Evolutionary conservation across 2,888 invertebrate genomes (phyloP).

Genomic region (Polia nebulosa): DNA sequence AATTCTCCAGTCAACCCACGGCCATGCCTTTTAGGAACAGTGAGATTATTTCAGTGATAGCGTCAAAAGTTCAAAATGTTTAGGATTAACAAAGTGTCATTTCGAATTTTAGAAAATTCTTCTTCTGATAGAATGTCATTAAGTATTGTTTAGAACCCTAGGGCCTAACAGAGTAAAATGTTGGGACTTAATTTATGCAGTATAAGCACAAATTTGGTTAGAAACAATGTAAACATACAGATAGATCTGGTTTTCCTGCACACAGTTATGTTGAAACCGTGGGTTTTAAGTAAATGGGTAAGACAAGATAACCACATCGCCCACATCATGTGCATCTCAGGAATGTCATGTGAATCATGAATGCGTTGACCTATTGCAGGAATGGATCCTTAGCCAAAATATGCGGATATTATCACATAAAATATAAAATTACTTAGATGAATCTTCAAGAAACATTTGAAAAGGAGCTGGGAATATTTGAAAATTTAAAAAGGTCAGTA

Average conservation of each 20-base stretch:
- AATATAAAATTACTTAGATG: slow-evolving; percentile 2
- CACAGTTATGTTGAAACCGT: slow-evolving; percentile 9
- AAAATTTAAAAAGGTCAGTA: slow-evolving; percentile 33
- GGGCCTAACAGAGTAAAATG: not conserved
- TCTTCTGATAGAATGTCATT: not conserved
- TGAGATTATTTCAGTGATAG: not conserved
- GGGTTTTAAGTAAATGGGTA: slow-evolving; percentile 8
- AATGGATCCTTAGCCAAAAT: slow-evolving; percentile 39
- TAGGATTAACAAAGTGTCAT: not conserved
- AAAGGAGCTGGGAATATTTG: not conserved
- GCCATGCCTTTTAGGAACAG: not conserved
- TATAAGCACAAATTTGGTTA: no score
- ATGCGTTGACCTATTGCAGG: slow-evolving; percentile 53
- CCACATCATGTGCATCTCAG: slow-evolving; percentile 43
- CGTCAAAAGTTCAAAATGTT: not conserved
- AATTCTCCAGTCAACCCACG: not conserved
- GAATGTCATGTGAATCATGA: slow-evolving; percentile 43
- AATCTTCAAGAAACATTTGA: slow-evolving; percentile 26
- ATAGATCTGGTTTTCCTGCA: slow-evolving; percentile 7
- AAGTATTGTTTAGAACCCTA: not conserved
- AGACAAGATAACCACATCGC: slow-evolving; percentile 20
- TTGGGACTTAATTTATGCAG: not conserved
- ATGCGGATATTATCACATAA: slow-evolving; percentile 33
- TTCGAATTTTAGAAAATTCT: not conserved
- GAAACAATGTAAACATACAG: not conserved